phyloP scores from a whole-genome alignment of 2,797 vertebrate species.

The Chelonia mydas region DNA sequence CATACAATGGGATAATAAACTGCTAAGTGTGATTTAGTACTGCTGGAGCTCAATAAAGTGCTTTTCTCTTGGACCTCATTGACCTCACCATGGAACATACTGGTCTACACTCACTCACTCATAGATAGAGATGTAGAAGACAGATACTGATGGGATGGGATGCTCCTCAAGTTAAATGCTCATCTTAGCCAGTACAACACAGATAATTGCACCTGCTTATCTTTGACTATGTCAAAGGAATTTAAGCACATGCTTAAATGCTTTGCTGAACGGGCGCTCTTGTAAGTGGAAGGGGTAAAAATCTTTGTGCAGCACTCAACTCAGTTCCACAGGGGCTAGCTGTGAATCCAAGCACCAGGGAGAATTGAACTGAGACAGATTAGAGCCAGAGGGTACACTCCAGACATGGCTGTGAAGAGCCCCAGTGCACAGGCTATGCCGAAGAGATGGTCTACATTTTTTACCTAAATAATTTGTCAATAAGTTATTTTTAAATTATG shows the following conservation, averaged over 20 bases:
- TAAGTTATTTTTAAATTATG: neutral
- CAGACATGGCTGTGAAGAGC: too few species aligned
- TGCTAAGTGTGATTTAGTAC: neutral
- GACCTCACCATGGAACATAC: fast-evolving
- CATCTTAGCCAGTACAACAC: neutral
- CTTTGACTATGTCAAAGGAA: fast-evolving
- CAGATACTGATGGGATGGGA: neutral
- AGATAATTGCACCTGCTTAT: neutral
- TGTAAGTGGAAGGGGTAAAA: neutral
- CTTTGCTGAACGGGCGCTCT: neutral
- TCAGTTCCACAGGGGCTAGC: neutral
- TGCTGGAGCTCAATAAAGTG: neutral
- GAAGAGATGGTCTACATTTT: neutral
- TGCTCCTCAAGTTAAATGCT: neutral
- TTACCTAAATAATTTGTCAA: neutral
- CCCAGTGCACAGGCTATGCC: neutral
- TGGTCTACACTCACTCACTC: fast-evolving
- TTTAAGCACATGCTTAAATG: neutral
- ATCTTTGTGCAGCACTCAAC: neutral
- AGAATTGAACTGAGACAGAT: neutral
- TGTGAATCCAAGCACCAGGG: neutral
- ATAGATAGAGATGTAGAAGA: neutral
- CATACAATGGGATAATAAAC: neutral
- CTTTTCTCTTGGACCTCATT: neutral
- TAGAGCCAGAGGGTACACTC: neutral